These are phyloP conservation scores for Apis laboriosa DNA, from an alignment of 1,140 invertebrate genomes.

Conservation along the genomic window DNA sequence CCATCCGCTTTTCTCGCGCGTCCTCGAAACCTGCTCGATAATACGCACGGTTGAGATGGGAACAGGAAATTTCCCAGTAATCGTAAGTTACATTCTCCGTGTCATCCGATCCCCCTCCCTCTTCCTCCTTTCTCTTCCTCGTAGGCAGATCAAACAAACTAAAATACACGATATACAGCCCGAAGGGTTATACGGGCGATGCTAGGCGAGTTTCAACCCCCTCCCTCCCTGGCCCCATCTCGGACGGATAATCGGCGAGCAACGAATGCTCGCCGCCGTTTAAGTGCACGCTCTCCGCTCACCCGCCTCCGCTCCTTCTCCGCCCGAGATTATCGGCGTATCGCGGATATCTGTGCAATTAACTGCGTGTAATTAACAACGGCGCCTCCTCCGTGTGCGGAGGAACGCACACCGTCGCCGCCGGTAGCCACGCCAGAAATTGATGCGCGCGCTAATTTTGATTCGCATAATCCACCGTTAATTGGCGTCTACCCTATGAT, in stretches of 20 bases:
- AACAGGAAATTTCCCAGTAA: not conserved
- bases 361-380: slow-evolving; percentile 43
- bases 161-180: slow-evolving; percentile 2
- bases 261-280: slow-evolving; percentile 6
- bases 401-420: too few species aligned
- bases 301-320: not conserved
- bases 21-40: not conserved
- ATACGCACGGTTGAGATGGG: slow-evolving; percentile 10
- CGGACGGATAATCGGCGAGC: slow-evolving; percentile 2
- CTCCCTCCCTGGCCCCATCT: not conserved
- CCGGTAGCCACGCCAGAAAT: not conserved
- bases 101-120: not conserved
- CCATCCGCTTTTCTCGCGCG: not conserved
- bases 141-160: slow-evolving; percentile 23
- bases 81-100: slow-evolving; percentile 18
- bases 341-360: slow-evolving; percentile 40
- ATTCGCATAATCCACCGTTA: slow-evolving; percentile 34
- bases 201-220: not conserved
- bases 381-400: too few species aligned
- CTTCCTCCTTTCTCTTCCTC: not conserved
- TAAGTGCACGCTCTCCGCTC: not conserved
- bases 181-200: not conserved
- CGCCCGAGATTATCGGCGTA: not conserved
- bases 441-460: slow-evolving; percentile 21
- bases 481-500: slow-evolving; percentile 4